Evolutionary conservation across 2,113 vertebrate genomes (phyloP), one percentile per base, ranked within the genome.

Genomic region (Xenopus laevis): DNA sequence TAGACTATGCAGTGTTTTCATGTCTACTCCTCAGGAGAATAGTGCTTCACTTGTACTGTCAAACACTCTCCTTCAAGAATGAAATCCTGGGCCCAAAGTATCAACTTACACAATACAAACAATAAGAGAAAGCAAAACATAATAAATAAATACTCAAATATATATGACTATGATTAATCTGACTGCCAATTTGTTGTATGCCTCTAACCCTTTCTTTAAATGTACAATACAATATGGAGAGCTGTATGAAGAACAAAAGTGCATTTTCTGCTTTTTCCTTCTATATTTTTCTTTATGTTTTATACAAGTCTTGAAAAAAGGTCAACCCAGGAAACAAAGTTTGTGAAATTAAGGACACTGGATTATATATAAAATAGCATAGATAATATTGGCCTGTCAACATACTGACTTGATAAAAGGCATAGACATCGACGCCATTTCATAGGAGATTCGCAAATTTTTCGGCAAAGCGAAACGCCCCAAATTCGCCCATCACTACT

Each of bases 51-150:
- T 61, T 50, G 20, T 17, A 47, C 72, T 75, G 72, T 75, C 72
- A 75, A 68, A 75, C 21, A n/a, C 21, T 68, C 27, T 75, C 72
- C 72, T 75, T 68, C 55, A 68, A 68, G 57, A 67, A 15, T 53
- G 65, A 18, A 12, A 46, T 27, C 40, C 40, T 61, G 72, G 16
- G 55, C 57, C 57, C 65, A 10, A 62, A 68, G 40, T 75, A 65
- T 65, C 65, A 13, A 15, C 57, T 62, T 57, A 16, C 20, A 21
- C 40, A 21, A 17, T 21, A 53, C 57, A 68, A 75, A 75, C 72
- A 62, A 68, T 58, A 33, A 61, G n/a, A 55, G 30, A 53, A 53
- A 72, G 30, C 50, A 55, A 20, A 33, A 20, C 20, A 52, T 62
- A 72, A 64, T 65, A 46, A 72, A 57, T 50, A 47, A 65, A 50